Evolutionary conservation across 2,797 vertebrate genomes (phyloP), one percentile per base, ranked within the genome.

Genomic region (Hydrolagus colliei): DNA sequence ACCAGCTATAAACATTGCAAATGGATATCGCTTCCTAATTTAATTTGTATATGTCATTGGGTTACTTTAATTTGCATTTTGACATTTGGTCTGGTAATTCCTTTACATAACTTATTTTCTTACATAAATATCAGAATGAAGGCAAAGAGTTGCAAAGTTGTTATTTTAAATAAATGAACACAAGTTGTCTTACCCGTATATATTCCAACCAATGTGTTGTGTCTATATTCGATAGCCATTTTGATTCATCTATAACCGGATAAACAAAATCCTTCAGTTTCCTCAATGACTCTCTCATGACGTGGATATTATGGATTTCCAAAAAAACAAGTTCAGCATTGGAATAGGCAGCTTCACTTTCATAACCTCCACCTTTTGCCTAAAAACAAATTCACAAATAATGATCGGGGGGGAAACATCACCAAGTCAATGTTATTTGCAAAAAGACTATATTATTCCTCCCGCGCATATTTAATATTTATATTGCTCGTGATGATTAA

Each of bases 191-290:
- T 92, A 96, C 95, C 94, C 93, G 90, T 87, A 97, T 96, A 85
- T 99, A 97, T 89, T 99, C 96, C 88, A 99, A 92, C 98, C 98
- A 99, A 87, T 98, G 98, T 0, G 98, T 99, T 68, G 93, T 94
- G 87, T 99, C 96, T 16, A 99, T 91, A 0, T 93, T 94, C 1
- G 97, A 96, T 27, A 96, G 92, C 98, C 98, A 99, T 87, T 90
- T 96, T 0, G 93, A 90, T 87, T 99, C 97, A n/a, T 99, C 95
- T 0, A 98, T 97, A 4, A 94, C 92, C 0, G 98, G 98, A 90
- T 98, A 98, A 63, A 96, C 95, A 0, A 97, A 94, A 72, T 98
- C 97, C 89, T 97, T 98, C 85, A 99, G 90, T 88, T 99, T 98
- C 27, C 97, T 93, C 79, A 99, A 92, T 4, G 98, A 98, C 88